Percentiles rank a stretch among this genome's conserved stretches.
Conservation (phyloP, 2,113 vertebrate species). For the Ahaetulla prasina region DNA sequence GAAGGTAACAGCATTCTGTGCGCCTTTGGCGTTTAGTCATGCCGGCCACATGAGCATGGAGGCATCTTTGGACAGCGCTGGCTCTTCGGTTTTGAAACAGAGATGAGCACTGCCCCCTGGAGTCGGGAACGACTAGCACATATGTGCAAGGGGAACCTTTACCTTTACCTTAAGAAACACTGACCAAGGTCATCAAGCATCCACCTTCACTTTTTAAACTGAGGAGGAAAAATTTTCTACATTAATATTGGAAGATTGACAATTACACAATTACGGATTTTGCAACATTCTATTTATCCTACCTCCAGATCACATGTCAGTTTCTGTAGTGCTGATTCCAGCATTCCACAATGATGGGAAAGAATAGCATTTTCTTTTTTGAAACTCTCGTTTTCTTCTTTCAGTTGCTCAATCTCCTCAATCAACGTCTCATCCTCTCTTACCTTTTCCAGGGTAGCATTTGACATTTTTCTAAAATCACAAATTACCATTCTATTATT, state of each 20-base stretch:
- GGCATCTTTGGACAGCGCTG: no score
- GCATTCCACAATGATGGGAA: slow-evolving; percentile 48
- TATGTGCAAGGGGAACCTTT: no score
- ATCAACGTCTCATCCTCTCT: slow-evolving; percentile 60
- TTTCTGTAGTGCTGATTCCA: slow-evolving; percentile 60
- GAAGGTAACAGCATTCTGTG: no score
- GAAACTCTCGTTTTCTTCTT: slow-evolving; percentile 58
- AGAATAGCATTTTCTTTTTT: slow-evolving; percentile 55
- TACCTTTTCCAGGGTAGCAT: slow-evolving; percentile 45
- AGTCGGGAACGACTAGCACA: no score
- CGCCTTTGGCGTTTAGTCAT: no score
- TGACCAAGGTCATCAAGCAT: background rate
- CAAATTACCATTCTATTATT: slow-evolving; percentile 49
- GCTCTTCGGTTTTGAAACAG: no score
- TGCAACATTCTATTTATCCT: background rate
- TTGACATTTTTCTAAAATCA: slow-evolving; percentile 42
- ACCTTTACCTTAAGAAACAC: no score
- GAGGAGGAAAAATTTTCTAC: background rate
- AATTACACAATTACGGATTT: rapidly evolving
- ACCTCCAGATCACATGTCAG: slow-evolving; percentile 66
- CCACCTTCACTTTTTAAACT: background rate
- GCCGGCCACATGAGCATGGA: no score
- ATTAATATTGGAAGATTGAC: background rate
- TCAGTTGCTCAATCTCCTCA: slow-evolving; percentile 67
- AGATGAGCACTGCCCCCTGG: no score